Evolutionary conservation across 1,140 invertebrate genomes (phyloP).

Genomic region (Camponotus pennsylvanicus): DNA sequence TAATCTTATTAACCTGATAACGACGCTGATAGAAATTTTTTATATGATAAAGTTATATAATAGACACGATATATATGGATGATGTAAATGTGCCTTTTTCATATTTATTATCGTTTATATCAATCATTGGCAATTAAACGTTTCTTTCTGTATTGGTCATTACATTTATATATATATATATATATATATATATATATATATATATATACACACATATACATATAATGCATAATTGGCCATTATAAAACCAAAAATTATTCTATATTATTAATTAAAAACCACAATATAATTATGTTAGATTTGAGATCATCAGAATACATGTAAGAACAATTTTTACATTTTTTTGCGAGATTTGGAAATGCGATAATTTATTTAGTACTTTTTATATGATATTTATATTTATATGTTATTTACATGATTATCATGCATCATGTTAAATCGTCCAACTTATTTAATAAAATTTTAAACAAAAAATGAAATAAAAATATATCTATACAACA

Average conservation of each 20-base stretch:
- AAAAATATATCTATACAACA: background rate
- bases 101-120: too few relatives aligned
- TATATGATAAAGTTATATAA: background rate
- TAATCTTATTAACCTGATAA: background rate
- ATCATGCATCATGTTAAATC: background rate
- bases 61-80: background rate
- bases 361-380: background rate
- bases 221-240: background rate
- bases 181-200: background rate
- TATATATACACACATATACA: background rate
- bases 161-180: background rate
- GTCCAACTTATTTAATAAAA: background rate
- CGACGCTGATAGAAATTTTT: background rate
- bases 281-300: too few relatives aligned
- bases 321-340: too few relatives aligned
- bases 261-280: too few relatives aligned
- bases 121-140: too few relatives aligned
- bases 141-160: background rate
- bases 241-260: too few relatives aligned
- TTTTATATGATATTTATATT: background rate
- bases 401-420: background rate
- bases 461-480: background rate
- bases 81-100: too few relatives aligned
- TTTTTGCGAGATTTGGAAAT: background rate
- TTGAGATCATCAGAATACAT: too few relatives aligned